These are phyloP conservation scores for Chymomyza costata DNA, from an alignment of 1,140 invertebrate genomes.

Conservation along the genomic window DNA sequence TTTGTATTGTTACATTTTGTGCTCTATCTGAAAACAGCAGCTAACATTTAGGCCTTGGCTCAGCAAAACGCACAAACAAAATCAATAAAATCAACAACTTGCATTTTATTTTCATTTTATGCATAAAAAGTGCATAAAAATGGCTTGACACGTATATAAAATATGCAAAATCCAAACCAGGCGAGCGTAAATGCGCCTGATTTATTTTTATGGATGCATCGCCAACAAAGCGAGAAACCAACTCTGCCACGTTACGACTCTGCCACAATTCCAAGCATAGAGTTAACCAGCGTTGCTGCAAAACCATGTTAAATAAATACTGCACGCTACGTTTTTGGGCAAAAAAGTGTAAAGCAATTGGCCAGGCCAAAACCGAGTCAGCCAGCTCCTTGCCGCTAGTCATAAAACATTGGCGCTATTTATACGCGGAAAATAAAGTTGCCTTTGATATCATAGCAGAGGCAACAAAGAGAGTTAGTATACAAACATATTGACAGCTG, in stretches of 20 bases:
- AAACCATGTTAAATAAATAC: not conserved
- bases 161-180: conserved; percentile 62
- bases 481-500: too few species aligned
- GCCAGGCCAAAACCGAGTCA: conserved; percentile 17
- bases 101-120: too few species aligned
- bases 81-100: conserved; percentile 65
- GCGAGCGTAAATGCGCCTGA: conserved; percentile 65
- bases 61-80: conserved; percentile 24
- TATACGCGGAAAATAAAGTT: too few species aligned
- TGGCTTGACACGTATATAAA: conserved; percentile 51
- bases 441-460: too few species aligned
- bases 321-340: conserved; percentile 9
- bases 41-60: conserved; percentile 2
- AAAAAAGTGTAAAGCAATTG: conserved; percentile 33
- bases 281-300: conserved; percentile 25
- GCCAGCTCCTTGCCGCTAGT: conserved; percentile 5
- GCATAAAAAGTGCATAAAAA: conserved; percentile 27
- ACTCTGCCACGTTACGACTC: too few species aligned
- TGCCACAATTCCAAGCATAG: too few species aligned
- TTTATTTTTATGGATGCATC: conserved; percentile 61
- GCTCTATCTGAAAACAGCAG: conserved; percentile 50
- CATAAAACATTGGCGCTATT: conserved; percentile 22
- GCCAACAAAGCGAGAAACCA: conserved; percentile 32
- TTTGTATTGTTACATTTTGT: conserved; percentile 33
- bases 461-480: too few species aligned